Conservation (phyloP, 1,140 invertebrate species). For the Tyrophagus putrescentiae region DNA sequence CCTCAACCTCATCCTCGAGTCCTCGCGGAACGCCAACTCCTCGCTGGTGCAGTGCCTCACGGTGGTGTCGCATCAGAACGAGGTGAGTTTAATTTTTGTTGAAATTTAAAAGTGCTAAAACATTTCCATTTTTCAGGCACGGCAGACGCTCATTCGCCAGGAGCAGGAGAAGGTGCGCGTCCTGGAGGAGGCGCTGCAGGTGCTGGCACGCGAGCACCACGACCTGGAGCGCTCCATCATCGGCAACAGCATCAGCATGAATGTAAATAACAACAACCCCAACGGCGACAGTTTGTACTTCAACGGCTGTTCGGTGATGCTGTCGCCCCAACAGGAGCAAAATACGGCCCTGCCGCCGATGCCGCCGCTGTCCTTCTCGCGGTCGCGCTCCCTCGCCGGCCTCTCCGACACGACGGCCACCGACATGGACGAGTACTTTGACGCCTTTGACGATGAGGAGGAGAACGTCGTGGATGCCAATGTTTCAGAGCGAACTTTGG, state of each 20-base stretch:
- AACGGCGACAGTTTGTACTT: slow-evolving; percentile 23
- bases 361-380: no score
- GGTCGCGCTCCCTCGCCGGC: slow-evolving; percentile 32
- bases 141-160: slow-evolving; percentile 34
- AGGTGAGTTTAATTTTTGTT: slow-evolving; percentile 32
- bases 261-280: slow-evolving; percentile 24
- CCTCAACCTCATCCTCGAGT: slow-evolving; percentile 42
- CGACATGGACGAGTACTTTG: slow-evolving; percentile 51
- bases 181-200: slow-evolving; percentile 49
- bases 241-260: slow-evolving; percentile 23
- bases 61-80: slow-evolving; percentile 40
- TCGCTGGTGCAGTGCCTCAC: slow-evolving; percentile 36
- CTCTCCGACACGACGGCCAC: slow-evolving; percentile 35
- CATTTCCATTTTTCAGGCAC: slow-evolving; percentile 29
- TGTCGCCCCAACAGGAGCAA: slow-evolving; percentile 27
- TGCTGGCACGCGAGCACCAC: slow-evolving; percentile 50
- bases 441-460: slow-evolving; percentile 39
- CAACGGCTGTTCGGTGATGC: slow-evolving; percentile 17
- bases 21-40: slow-evolving; percentile 41
- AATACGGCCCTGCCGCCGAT: no score
- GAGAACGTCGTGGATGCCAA: slow-evolving; percentile 21
- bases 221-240: slow-evolving; percentile 46
- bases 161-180: slow-evolving; percentile 48
- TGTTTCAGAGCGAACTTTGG: background rate
- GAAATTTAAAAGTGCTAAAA: slow-evolving; percentile 6